Conservation (phyloP, 2,113 vertebrate species). For the Gallinago undulata region DNA sequence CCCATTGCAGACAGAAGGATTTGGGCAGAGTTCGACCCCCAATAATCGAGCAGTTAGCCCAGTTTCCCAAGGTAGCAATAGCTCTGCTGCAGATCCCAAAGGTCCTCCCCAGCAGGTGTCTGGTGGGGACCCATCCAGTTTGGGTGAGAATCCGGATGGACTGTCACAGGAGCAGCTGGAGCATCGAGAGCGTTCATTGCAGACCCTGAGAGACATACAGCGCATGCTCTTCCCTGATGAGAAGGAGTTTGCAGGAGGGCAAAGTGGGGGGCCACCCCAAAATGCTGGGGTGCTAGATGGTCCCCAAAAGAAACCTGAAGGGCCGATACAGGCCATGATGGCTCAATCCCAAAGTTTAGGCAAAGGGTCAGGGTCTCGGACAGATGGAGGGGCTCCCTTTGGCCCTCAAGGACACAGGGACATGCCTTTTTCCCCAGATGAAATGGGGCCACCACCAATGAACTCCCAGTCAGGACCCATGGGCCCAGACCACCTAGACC, state of each 20-base stretch:
- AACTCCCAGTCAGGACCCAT: slow-evolving; percentile 83
- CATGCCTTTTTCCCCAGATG: slow-evolving; percentile 94
- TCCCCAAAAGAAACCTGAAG: slow-evolving; percentile 88
- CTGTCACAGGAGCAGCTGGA: slow-evolving; percentile 98
- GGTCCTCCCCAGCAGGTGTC: slow-evolving; percentile 81
- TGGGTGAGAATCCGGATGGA: slow-evolving; percentile 95
- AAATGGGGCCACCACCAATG: slow-evolving; percentile 89
- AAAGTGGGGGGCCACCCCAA: slow-evolving; percentile 77
- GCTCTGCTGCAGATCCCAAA: slow-evolving; percentile 81
- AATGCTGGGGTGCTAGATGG: slow-evolving; percentile 83
- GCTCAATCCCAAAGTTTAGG: slow-evolving; percentile 96
- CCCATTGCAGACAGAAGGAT: slow-evolving; percentile 80
- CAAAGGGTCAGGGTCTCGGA: slow-evolving; percentile 87
- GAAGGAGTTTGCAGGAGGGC: slow-evolving; percentile 85
- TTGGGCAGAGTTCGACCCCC: slow-evolving; percentile 81
- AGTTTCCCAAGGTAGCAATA: slow-evolving; percentile 82
- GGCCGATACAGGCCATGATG: slow-evolving; percentile 96
- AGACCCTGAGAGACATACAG: slow-evolving; percentile 96
- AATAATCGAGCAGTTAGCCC: slow-evolving; percentile 80
- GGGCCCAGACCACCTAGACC: slow-evolving; percentile 88
- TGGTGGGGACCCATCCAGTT: slow-evolving; percentile 83
- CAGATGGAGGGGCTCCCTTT: slow-evolving; percentile 88
- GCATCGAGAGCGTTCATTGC: slow-evolving; percentile 93
- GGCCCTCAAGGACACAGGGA: slow-evolving; percentile 93
- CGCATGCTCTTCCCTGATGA: slow-evolving; percentile 99